Evolutionary conservation across 2,888 invertebrate genomes (phyloP), one percentile per base, ranked within the genome.

Genomic region (Ramazzottius varieornatus): DNA sequence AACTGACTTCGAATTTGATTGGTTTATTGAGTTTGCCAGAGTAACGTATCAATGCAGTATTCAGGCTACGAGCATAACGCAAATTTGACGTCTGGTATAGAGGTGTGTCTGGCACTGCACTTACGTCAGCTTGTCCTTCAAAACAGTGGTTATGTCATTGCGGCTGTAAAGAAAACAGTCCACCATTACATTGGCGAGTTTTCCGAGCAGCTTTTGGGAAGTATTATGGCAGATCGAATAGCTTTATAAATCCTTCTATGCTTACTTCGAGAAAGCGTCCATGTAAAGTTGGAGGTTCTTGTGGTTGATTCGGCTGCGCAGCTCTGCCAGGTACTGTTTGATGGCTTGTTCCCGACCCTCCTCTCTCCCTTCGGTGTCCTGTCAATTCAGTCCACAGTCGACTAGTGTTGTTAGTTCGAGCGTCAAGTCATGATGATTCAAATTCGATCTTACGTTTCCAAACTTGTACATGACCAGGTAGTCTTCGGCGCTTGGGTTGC

Each of bases 401-500:
- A n/a, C n/a, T n/a, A n/a, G n/a, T n/a, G n/a, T n/a, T n/a, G n/a
- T n/a, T n/a, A n/a, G n/a, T n/a, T n/a, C n/a, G n/a, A n/a, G n/a
- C n/a, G n/a, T n/a, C n/a, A n/a, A n/a, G n/a, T n/a, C n/a, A n/a
- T n/a, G n/a, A n/a, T n/a, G n/a, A n/a, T n/a, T n/a, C n/a, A n/a
- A n/a, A n/a, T 13, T 40, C 40, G 20, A n/a, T 24, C 75, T 70
- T 70, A 76, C 75, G 67, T 73, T 72, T 67, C 76, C 76, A 70
- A 76, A 76, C 70, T 75, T 70, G 67, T 76, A 76, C 64, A 75
- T 70, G 2, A 75, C 72, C 32, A 76, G 71, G 67, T 75, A 76
- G 20, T 73, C 70, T 67, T 75, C 75, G 32, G 75, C 73, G 63
- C 74, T 72, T 1, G 75, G 74, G 68, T 74, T 75, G 74, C 75